Conservation (phyloP, 2,888 invertebrate genomes). For the Tachina lurida region DNA sequence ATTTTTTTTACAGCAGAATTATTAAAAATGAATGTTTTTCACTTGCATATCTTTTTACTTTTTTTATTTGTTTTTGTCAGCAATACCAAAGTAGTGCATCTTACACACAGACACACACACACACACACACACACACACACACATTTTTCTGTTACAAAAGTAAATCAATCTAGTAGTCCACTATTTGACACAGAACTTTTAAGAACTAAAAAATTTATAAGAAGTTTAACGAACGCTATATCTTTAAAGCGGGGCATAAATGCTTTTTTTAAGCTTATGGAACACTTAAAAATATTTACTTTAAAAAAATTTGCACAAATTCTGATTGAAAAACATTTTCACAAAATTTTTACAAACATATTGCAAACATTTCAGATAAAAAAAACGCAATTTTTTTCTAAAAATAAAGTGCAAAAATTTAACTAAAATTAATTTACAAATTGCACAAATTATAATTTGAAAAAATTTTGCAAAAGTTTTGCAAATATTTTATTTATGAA, state of each 20-base stretch:
- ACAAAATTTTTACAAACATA: too few species aligned
- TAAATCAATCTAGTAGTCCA: slow-evolving; percentile 58
- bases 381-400: too few species aligned
- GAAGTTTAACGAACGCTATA: slow-evolving; percentile 10
- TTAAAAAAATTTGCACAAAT: too few species aligned
- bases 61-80: slow-evolving; percentile 45
- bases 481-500: too few species aligned
- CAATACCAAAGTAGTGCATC: slow-evolving; percentile 51
- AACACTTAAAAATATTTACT: neutral
- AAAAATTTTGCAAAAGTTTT: too few species aligned
- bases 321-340: too few species aligned
- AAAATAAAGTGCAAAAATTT: too few species aligned
- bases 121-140: neutral
- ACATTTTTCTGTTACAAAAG: slow-evolving; percentile 38
- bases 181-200: slow-evolving; percentile 10
- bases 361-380: too few species aligned
- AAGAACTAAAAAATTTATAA: neutral
- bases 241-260: neutral
- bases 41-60: neutral
- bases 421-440: too few species aligned
- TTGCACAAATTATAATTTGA: too few species aligned
- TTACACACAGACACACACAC: neutral
- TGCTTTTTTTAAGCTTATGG: neutral
- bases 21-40: slow-evolving; percentile 25
- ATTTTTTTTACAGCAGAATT: slow-evolving; percentile 12